Conservation (phyloP, 2,797 vertebrate genomes). For the Amblyraja radiata region DNA sequence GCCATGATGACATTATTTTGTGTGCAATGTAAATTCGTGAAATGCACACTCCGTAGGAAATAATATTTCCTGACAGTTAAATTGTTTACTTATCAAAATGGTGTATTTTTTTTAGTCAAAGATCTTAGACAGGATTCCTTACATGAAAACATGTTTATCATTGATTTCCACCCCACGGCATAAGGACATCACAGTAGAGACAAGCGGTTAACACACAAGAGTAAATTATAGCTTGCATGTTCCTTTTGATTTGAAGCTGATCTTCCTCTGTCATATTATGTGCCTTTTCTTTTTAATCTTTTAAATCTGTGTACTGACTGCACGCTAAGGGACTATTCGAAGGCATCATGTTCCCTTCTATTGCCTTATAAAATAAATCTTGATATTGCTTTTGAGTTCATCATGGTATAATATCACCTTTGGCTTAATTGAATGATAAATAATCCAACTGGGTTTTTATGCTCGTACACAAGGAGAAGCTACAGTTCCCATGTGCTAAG, state of each 20-base stretch:
- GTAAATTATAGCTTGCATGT: background rate
- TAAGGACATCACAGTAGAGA: background rate
- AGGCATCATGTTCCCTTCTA: background rate
- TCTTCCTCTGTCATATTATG: too few species aligned
- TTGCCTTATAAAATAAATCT: background rate
- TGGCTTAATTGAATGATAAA: background rate
- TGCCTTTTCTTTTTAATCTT: background rate
- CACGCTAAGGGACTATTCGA: background rate
- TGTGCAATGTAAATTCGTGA: background rate
- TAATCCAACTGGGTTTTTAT: background rate
- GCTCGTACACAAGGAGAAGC: background rate
- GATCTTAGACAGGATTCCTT: conserved; percentile 17
- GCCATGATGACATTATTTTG: background rate
- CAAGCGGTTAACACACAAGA: background rate
- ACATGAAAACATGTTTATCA: background rate
- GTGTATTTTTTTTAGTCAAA: conserved; percentile 7
- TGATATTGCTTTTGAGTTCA: background rate
- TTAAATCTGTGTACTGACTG: background rate
- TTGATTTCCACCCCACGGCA: background rate
- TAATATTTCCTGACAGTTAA: background rate
- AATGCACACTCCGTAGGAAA: background rate
- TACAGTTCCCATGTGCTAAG: background rate
- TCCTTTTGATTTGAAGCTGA: background rate
- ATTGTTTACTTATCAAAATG: background rate
- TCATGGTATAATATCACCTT: background rate